A percentile compares a stretch with the other conserved stretches of the same genome.
Evolutionary conservation across 2,888 invertebrate genomes (phyloP).

Genomic region (Adela reaumurella): DNA sequence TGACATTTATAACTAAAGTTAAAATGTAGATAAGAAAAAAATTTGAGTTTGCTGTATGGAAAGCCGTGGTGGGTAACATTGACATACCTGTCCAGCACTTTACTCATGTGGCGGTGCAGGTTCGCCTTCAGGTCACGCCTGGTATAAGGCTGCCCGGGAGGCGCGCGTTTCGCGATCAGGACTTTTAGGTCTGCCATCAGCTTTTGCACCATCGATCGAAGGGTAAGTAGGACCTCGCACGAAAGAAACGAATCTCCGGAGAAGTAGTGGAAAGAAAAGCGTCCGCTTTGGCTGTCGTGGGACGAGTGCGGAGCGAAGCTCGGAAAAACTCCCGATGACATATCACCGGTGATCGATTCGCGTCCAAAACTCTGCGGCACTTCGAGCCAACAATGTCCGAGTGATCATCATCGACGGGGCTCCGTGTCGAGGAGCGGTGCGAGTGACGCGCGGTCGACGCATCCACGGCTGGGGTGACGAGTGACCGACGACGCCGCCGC

Average conservation of each 20-base stretch:
- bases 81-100: slow-evolving; percentile 51
- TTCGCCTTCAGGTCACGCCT: slow-evolving; percentile 49
- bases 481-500: not conserved
- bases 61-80: not conserved
- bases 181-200: slow-evolving; percentile 53
- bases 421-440: too few relatives aligned
- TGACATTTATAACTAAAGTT: too few relatives aligned
- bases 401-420: not conserved
- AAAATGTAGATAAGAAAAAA: too few relatives aligned
- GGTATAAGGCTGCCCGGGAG: slow-evolving; percentile 36
- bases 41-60: too few relatives aligned
- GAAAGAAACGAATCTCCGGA: too few relatives aligned
- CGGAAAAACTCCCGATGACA: not conserved
- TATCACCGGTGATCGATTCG: not conserved
- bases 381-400: too few relatives aligned
- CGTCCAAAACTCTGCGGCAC: not conserved
- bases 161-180: slow-evolving; percentile 49
- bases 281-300: not conserved
- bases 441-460: too few relatives aligned
- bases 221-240: not conserved
- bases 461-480: not conserved
- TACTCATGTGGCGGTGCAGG: slow-evolving; percentile 52
- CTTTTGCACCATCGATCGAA: slow-evolving; percentile 51
- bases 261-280: too few relatives aligned
- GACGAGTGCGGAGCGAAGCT: not conserved